Evolutionary conservation across 2,797 vertebrate genomes (phyloP), one percentile per base, ranked within the genome.

Genomic region (Smutsia gigantea): DNA sequence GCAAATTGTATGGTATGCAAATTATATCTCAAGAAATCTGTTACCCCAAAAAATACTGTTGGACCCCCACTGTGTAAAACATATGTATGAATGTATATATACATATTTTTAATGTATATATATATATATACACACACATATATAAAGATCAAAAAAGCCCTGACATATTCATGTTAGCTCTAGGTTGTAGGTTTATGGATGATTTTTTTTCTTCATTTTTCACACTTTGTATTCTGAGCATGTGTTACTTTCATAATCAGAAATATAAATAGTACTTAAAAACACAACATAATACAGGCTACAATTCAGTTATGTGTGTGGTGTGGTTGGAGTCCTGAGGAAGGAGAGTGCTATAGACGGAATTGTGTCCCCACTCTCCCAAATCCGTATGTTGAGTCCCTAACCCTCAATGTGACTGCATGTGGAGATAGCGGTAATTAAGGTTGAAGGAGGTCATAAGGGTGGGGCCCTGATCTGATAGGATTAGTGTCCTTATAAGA

Each of bases 241-340:
- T 75, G 39, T 78, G 39, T 77, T 77, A 39, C 39, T 83, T 94
- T 77, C 63, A 74, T 68, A 59, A 68, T 59, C 37, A 84, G 57
- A 68, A 94, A 94, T 84, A 69, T n/a, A 75, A 82, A 46, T 74
- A 37, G 18, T 57, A 37, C 25, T 77, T 77, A 68, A 94, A 81
- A 68, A 42, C 51, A 81, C 29, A 34, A 55, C 4, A 4, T 39
- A 31, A 69, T 34, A 61, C 15, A 66, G 37, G 19, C 13, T 74
- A 37, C 23, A 78, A 31, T 68, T 66, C 37, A 66, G 69, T 59
- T 77, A 31, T 29, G 17, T 55, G 8, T 29, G 59, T 18, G 4
- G 53, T 8, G 8, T 17, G 17, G 39, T n/a, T 95, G 25, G 29
- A 37, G 21, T 42, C 17, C 2, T 29, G 29, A 71, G 53, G 77